Base-by-base conservation (phyloP, 2,797 vertebrate genomes). In the Aselliscus stoliczkanus region DNA sequence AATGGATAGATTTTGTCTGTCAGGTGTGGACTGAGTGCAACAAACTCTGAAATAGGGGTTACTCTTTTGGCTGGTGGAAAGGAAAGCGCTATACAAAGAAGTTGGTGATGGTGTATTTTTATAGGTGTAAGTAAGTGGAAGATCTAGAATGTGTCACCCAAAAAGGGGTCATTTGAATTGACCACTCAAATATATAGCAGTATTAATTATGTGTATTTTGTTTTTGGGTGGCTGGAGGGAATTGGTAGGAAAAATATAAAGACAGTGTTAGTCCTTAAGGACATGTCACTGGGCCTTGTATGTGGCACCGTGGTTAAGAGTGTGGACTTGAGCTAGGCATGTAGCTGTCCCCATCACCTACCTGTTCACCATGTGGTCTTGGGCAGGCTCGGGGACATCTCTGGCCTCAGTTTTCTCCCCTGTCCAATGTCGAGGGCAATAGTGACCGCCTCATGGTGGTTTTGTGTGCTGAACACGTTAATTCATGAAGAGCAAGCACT, bases 241-340 rank as follows among this genome's bases (percentile, higher is more conserved):
- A 13, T 62, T 31, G 12, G 18, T 31, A 56, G 58, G 56, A 42
- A 77, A 70, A 90, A 67, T 58, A 37, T 25, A 44, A 88, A 42
- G 69, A 73, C 8, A n/a, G 0, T 37, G 20, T 29, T 80, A 5
- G 31, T 50, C 89, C 42, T 47, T 80, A 7, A 29, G 54, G 13
- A 9, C 1, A 1, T 34, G 13, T 73, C 9, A 0, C 6, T 23
- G 75, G 47, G 14, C 27, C 1, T 42, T 64, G 37, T 29, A 1
- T 60, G 12, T 47, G 86, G 17, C 47, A 15, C 25, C 14, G 21
- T 47, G 29, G 5, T 31, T 88, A 7, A 67, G 15, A 2, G 7
- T 37, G 4, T 47, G 39, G 31, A 5, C 4, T 39, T 39, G 34
- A 77, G 14, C 42, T 21, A 13, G 9, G 42, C 3, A 0, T 1